Percentiles rank a stretch among this genome's conserved stretches.
These are phyloP conservation scores for Parascotia fuliginaria DNA, from an alignment of 2,888 invertebrate species.

Conservation along the genomic window DNA sequence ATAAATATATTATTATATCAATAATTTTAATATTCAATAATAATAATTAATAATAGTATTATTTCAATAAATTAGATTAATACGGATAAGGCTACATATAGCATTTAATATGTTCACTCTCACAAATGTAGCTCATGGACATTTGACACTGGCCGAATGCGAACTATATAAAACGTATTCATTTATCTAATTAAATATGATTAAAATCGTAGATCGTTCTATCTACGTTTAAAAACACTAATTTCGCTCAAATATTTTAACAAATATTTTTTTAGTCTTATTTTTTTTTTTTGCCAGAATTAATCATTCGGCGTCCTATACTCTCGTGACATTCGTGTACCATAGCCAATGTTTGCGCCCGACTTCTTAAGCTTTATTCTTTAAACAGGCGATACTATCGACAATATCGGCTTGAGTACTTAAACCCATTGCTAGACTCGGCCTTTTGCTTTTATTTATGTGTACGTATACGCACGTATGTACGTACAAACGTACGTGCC, in stretches of 20 bases:
- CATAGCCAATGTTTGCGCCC: no score
- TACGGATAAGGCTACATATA: conserved; percentile 81
- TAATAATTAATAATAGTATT: conserved; percentile 53
- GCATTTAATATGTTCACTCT: conserved; percentile 66
- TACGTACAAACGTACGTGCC: no score
- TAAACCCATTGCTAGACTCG: no score
- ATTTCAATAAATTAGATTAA: conserved; percentile 65
- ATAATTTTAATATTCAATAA: conserved; percentile 72
- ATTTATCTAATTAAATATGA: conserved; percentile 38
- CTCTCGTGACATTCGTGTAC: no score
- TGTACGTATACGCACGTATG: no score
- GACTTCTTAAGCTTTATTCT: no score
- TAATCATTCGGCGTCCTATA: no score
- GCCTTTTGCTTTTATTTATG: no score
- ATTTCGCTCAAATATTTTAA: conserved; percentile 37
- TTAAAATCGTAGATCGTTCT: conserved; percentile 42
- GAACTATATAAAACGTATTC: conserved; percentile 18
- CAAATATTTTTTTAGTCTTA: conserved; percentile 28
- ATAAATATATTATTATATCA: conserved; percentile 82
- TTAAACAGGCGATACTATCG: no score
- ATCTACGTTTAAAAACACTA: conserved; percentile 34
- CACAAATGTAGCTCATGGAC: conserved; percentile 63
- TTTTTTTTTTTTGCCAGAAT: conserved; percentile 4
- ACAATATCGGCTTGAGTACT: no score
- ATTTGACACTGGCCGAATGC: conserved; percentile 37